Percentiles rank a stretch among this genome's conserved stretches.
Conservation (phyloP, 2,113 vertebrate species). For the Piliocolobus tephrosceles region DNA sequence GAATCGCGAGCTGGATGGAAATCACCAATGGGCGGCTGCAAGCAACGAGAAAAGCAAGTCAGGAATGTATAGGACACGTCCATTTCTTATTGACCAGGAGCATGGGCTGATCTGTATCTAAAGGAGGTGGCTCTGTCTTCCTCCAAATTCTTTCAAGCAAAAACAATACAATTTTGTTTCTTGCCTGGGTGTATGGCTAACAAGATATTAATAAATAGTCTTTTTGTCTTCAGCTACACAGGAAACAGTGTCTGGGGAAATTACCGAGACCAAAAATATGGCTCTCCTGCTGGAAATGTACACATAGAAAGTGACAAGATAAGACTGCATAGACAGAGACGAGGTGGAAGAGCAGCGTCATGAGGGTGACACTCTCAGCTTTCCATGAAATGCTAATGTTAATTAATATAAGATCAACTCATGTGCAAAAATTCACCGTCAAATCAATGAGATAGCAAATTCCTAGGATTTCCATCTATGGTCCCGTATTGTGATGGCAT, state of each 20-base stretch:
- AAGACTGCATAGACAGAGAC: background rate
- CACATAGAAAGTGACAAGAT: background rate
- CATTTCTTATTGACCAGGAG: background rate
- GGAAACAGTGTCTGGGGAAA: background rate
- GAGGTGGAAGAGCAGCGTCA: background rate
- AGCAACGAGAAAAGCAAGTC: background rate
- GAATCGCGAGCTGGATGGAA: background rate
- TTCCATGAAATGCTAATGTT: background rate
- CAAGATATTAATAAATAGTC: background rate
- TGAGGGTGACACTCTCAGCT: background rate
- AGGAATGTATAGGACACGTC: background rate
- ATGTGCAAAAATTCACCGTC: background rate
- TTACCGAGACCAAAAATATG: background rate
- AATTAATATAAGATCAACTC: background rate
- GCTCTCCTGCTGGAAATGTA: background rate
- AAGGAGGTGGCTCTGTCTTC: background rate
- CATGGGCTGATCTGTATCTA: background rate
- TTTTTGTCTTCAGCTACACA: background rate
- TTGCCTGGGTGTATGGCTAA: background rate
- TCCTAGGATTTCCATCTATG: background rate
- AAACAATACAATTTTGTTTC: background rate
- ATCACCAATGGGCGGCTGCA: background rate
- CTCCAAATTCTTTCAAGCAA: slow-evolving; percentile 9
- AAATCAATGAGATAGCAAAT: background rate
- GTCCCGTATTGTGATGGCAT: background rate